A percentile compares a stretch with the other conserved stretches of the same genome.
Conservation (phyloP, 2,113 vertebrate genomes). For the Paralichthys olivaceus region DNA sequence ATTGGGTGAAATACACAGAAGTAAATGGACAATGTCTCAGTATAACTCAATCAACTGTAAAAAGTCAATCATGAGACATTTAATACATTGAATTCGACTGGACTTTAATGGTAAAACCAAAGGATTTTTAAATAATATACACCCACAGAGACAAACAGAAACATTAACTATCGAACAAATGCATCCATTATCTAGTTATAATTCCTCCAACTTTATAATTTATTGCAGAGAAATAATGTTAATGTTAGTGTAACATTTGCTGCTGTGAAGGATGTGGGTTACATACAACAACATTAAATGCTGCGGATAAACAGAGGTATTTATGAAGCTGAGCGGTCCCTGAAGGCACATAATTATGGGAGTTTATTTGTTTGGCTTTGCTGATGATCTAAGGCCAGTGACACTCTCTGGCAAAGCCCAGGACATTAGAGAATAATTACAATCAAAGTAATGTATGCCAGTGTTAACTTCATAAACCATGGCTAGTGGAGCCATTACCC, state of each 20-base stretch:
- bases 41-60: no score
- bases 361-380: conserved; percentile 60
- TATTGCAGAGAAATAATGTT: not conserved
- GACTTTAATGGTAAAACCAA: no score
- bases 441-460: conserved; percentile 53
- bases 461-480: conserved; percentile 25
- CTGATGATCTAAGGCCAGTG: conserved; percentile 61
- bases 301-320: conserved; percentile 32
- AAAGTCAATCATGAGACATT: no score
- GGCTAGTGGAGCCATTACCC: conserved; percentile 27
- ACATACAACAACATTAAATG: conserved; percentile 34
- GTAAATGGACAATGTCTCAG: not conserved
- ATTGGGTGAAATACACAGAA: not conserved
- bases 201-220: not conserved
- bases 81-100: no score
- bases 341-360: conserved; percentile 34
- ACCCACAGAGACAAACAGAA: not conserved
- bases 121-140: not conserved
- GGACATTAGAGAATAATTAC: conserved; percentile 51
- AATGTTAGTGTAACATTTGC: conserved; percentile 42
- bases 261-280: conserved; percentile 20
- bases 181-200: not conserved
- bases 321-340: conserved; percentile 36
- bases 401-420: conserved; percentile 28
- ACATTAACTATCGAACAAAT: not conserved